Conservation (phyloP, 2,888 invertebrate species). For the Xylophagus ater region DNA sequence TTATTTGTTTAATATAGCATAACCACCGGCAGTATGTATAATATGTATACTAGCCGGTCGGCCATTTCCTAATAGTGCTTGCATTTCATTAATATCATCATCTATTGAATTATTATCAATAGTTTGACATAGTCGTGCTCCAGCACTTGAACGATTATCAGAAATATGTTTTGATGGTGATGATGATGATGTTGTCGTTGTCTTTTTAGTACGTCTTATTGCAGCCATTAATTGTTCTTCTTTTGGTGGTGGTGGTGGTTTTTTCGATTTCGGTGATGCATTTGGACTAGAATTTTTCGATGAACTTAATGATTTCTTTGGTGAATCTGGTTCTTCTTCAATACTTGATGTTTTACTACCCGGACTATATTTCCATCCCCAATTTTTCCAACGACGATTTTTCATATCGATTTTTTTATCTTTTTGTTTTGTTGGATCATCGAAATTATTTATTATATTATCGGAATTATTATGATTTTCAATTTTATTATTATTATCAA, state of each 20-base stretch:
- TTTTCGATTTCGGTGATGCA: conserved; percentile 22
- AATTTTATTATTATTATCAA: conserved; percentile 2
- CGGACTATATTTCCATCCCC: conserved; percentile 28
- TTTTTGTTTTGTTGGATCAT: conserved; percentile 14
- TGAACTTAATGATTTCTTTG: conserved; percentile 23
- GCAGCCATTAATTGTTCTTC: no score
- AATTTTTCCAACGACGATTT: conserved; percentile 23
- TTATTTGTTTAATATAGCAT: conserved; percentile 22
- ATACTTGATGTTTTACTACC: conserved; percentile 25
- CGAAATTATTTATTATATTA: conserved; percentile 11
- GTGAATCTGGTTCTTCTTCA: conserved; percentile 26
- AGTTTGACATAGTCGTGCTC: conserved; percentile 22
- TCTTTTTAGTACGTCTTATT: background rate
- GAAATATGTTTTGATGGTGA: conserved; percentile 17
- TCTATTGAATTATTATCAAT: conserved; percentile 17
- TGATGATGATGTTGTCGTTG: conserved; percentile 12
- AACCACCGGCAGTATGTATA: conserved; percentile 22
- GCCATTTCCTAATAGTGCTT: conserved; percentile 21
- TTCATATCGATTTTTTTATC: conserved; percentile 17
- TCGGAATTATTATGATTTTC: conserved; percentile 9
- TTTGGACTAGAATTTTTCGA: conserved; percentile 25
- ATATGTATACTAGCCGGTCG: conserved; percentile 25
- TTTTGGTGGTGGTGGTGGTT: conserved; percentile 17
- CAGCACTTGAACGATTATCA: conserved; percentile 24
- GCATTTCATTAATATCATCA: conserved; percentile 21